Evolutionary conservation across 2,113 vertebrate genomes (phyloP), one percentile per base, ranked within the genome.

Genomic region (Pelmatolapia mariae): DNA sequence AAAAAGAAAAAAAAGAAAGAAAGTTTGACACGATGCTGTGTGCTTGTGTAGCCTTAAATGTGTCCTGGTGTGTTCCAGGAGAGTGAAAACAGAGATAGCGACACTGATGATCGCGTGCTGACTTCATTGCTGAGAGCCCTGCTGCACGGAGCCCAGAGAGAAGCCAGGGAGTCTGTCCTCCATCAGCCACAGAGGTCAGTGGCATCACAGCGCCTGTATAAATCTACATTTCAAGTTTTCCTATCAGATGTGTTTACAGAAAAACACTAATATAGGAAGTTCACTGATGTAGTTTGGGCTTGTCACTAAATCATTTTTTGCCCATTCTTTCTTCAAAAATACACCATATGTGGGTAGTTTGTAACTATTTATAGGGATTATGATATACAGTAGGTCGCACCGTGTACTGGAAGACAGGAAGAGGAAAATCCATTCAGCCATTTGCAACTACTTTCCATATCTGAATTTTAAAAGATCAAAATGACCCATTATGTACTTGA

Each of bases 181-280:
- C 97, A 98, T 92, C 97, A 98, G 92, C 97, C 97, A 52, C 98
- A 97, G 93, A 97, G 97, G 98, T 98, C 87, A 92, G 96, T 88
- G 1, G 29, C 7, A 79, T 50, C 4, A 24, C 19, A 73, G 6
- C 43, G 1, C 5, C 38, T 10, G 2, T 3, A 57, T 10, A 10
- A 8, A 16, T 43, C 73, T 66, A 4, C 3, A 56, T 29, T 56
- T 54, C 6, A 54, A 83, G 10, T 85, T 59, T 76, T 19, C 7
- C 8, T 29, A 26, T 56, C 19, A 36, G 40, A 43, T 54, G 79
- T 3, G 9, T 24, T 31, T 29, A 26, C 22, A 10, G 11, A 61
- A 54, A 59, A 79, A 80, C 53, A 15, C 22, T 22, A 53, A 36
- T 33, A 36, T 22, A 0, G 0, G 13, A 33, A 36, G 29, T 47